These are phyloP conservation scores for Apoda limacodes DNA, from an alignment of 2,888 invertebrate genomes.

Conservation along the genomic window DNA sequence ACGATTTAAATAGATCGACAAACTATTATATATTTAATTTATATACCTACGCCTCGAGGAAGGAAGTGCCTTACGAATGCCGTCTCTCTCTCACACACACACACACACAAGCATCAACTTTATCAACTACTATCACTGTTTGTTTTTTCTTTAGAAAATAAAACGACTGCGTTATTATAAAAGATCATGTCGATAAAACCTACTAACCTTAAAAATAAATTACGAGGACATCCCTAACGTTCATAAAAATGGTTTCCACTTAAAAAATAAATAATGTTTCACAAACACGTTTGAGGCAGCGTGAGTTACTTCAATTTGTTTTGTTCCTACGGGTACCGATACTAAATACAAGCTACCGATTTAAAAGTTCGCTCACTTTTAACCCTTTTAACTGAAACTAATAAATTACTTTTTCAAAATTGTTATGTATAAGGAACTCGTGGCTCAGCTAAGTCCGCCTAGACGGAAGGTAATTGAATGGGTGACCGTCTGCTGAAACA, in stretches of 20 bases:
- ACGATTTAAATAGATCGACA: not conserved
- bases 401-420: too few species aligned
- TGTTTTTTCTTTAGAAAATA: constrained; percentile 53
- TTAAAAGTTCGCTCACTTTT: too few species aligned
- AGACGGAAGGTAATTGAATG: too few species aligned
- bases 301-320: too few species aligned
- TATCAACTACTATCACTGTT: constrained; percentile 69
- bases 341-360: too few species aligned
- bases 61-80: constrained; percentile 63
- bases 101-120: constrained; percentile 52
- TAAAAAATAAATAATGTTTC: too few species aligned
- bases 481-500: too few species aligned
- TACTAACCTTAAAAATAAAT: constrained; percentile 65
- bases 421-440: too few species aligned
- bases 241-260: constrained; percentile 51
- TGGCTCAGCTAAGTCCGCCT: too few species aligned
- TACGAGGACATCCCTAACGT: constrained; percentile 54
- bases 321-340: too few species aligned
- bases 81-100: constrained; percentile 46
- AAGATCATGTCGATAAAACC: constrained; percentile 56
- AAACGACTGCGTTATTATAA: constrained; percentile 51
- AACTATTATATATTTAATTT: not conserved
- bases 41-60: constrained; percentile 46
- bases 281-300: too few species aligned
- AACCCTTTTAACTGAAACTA: too few species aligned